Evolutionary conservation across 2,888 invertebrate species (phyloP), one percentile per base, ranked within the genome.

Genomic region (Campoplex nolae): DNA sequence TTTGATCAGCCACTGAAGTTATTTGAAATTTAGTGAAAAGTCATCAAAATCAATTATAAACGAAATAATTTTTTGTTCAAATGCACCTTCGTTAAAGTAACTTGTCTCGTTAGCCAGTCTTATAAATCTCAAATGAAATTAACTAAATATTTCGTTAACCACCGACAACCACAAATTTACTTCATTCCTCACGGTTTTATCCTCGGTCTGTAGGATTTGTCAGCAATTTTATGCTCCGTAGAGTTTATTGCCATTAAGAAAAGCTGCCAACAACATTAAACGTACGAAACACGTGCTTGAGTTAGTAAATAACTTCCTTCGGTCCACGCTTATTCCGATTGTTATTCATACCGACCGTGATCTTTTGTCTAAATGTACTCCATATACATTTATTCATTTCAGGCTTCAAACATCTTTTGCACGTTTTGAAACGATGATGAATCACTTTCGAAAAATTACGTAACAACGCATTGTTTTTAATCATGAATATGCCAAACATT

Each of bases 241-340:
- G 48, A 45, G 62, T 80, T 80, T 80, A 76, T 76, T 80, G 84
- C 80, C 79, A 70, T 79, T 65, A 42, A 80, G 71, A 56, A 84
- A 76, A 58, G 84, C 71, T 76, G 71, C 70, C 62, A 84, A 71
- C 76, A 76, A 54, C 76, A 80, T 54, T 35, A 80, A 84, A 84
- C 76, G 76, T 51, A 84, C 84, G 16, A 51, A 71, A 71, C 74
- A 74, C 42, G 73, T 73, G 42, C 80, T 65, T 35, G 65, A 71
- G 42, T 54, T 62, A 65, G 76, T 80, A 58, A 76, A 58, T 76
- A 80, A 84, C 70, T 71, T 76, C 51, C n/a, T 38, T 35, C 7
- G 18, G 80, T 80, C 71, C 28, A 45, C 35, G 35, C 42, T 23
- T 45, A 58, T 71, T 32, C n/a, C 32, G 38, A 65, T 65, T 81